These are phyloP conservation scores for Cryptus armator DNA, from an alignment of 2,888 invertebrate species.

Conservation along the genomic window DNA sequence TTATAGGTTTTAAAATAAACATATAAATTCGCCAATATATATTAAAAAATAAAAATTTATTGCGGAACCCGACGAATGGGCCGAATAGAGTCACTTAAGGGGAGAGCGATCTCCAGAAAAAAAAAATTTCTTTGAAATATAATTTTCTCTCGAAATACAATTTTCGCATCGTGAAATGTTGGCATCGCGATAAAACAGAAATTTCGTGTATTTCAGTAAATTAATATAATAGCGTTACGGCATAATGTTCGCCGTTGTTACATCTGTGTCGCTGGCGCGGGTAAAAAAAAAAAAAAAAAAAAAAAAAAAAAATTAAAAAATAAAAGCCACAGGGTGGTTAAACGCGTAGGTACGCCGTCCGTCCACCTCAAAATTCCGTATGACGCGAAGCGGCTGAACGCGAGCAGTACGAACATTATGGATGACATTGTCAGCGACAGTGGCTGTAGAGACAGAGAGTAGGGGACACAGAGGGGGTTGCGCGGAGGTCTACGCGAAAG, in stretches of 20 bases:
- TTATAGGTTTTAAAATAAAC: no score
- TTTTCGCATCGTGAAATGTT: no score
- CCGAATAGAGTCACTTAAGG: no score
- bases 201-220: no score
- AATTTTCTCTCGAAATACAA: no score
- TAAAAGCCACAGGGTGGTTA: constrained; percentile 44
- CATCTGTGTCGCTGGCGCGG: neutral
- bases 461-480: constrained; percentile 60
- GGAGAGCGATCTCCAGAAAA: no score
- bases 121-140: no score
- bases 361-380: constrained; percentile 58
- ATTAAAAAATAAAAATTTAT: no score
- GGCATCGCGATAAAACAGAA: no score
- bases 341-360: constrained; percentile 8
- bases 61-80: no score
- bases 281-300: neutral
- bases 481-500: constrained; percentile 22
- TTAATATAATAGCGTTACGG: neutral
- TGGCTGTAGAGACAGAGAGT: constrained; percentile 55
- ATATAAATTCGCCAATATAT: no score
- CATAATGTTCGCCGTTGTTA: neutral
- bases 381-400: constrained; percentile 52
- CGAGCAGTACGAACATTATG: constrained; percentile 76
- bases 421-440: constrained; percentile 82
- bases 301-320: no score